These are phyloP conservation scores for Mythimna pallens DNA, from an alignment of 2,888 invertebrate genomes.

Conservation along the genomic window DNA sequence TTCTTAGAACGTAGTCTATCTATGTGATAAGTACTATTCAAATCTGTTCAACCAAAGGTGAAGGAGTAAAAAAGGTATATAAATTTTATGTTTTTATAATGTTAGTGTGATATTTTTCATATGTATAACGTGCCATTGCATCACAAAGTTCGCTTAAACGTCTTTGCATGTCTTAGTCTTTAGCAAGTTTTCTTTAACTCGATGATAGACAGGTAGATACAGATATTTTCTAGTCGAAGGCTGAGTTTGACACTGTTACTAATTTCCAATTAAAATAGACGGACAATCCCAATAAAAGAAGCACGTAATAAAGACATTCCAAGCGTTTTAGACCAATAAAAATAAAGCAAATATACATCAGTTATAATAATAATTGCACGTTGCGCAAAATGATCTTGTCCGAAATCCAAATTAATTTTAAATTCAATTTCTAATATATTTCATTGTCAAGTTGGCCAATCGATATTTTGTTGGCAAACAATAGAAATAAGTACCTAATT, in stretches of 20 bases:
- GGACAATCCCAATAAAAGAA: neutral
- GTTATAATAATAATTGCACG: slow-evolving; percentile 26
- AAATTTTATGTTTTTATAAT: too few relatives aligned
- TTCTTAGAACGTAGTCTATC: too few relatives aligned
- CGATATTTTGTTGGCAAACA: slow-evolving; percentile 43
- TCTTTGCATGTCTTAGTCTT: too few relatives aligned
- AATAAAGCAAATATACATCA: slow-evolving; percentile 11
- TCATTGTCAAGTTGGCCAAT: slow-evolving; percentile 48
- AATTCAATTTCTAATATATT: slow-evolving; percentile 35
- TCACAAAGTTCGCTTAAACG: too few relatives aligned
- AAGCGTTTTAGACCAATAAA: neutral
- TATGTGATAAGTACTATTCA: too few relatives aligned
- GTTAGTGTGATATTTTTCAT: too few relatives aligned
- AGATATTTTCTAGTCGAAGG: neutral
- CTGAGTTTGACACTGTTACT: neutral
- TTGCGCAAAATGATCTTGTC: slow-evolving; percentile 37
- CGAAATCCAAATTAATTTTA: slow-evolving; percentile 32
- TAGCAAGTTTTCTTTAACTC: neutral
- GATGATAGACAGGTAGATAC: neutral
- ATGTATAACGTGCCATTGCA: too few relatives aligned
- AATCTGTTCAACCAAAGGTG: too few relatives aligned
- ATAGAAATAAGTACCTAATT: slow-evolving; percentile 44
- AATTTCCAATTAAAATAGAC: slow-evolving; percentile 8
- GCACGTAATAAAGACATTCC: neutral
- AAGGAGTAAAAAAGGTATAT: too few relatives aligned